Evolutionary conservation across 2,113 vertebrate species (phyloP).

Genomic region (Phylloscopus trochiloides): DNA sequence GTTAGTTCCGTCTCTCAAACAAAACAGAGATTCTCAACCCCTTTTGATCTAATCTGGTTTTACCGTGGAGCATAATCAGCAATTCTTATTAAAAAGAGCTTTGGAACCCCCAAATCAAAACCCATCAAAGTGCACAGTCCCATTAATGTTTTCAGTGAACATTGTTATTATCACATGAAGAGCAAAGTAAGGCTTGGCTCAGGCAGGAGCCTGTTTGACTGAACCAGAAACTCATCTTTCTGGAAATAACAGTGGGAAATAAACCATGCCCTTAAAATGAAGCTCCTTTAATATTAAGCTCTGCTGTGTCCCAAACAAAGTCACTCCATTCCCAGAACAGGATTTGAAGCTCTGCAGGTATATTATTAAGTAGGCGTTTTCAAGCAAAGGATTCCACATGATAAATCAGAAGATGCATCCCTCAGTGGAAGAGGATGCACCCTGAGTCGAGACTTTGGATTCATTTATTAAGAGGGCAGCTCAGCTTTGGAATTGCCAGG

Average conservation of each 20-base stretch:
- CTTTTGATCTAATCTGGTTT: not conserved
- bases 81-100: not conserved
- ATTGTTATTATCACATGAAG: not conserved
- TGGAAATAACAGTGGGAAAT: not conserved
- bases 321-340: not conserved
- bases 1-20: not conserved
- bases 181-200: not conserved
- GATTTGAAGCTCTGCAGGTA: not conserved
- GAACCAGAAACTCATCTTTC: not conserved
- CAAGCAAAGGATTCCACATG: not conserved
- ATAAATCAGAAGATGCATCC: not conserved
- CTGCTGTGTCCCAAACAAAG: not conserved
- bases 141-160: not conserved
- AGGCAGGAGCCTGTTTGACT: not conserved
- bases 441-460: not conserved
- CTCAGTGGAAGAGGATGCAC: not conserved
- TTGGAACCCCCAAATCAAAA: not conserved
- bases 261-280: not conserved
- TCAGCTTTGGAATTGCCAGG: not conserved
- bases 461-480: not conserved
- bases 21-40: not conserved
- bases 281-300: not conserved
- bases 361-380: not conserved
- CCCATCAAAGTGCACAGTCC: not conserved
- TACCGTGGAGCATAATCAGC: not conserved